Conservation (phyloP, 2,113 vertebrate species). For the Thinocorus orbignyianus region DNA sequence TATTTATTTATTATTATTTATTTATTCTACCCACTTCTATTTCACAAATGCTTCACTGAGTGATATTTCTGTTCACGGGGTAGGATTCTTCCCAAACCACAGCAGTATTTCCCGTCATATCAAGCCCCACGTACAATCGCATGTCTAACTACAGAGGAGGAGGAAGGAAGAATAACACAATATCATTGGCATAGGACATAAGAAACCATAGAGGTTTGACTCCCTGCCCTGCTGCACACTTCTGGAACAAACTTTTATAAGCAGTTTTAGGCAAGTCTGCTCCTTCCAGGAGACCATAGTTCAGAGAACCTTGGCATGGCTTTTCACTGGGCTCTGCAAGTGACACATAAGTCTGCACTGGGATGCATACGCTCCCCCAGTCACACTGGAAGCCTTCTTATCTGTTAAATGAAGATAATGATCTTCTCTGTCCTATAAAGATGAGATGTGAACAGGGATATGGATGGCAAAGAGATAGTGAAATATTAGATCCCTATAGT, state of each 20-base stretch:
- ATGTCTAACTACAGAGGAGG: background rate
- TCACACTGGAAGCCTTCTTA: background rate
- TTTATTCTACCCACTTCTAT: background rate
- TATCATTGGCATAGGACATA: background rate
- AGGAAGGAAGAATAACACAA: background rate
- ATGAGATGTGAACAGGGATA: background rate
- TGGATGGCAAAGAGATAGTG: background rate
- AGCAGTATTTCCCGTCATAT: background rate
- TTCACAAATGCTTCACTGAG: background rate
- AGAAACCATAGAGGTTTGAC: background rate
- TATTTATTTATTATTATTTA: too few species aligned
- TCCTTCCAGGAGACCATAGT: background rate
- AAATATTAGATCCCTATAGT: background rate
- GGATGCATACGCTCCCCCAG: background rate
- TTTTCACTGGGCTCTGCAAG: background rate
- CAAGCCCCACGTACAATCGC: background rate
- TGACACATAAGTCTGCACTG: fast-evolving
- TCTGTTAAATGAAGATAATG: background rate
- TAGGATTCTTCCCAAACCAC: background rate
- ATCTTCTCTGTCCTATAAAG: background rate
- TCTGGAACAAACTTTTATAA: background rate
- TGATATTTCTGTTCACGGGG: background rate
- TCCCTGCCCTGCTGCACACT: background rate
- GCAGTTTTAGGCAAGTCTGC: background rate
- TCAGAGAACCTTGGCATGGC: background rate